Evolutionary conservation across 1,140 invertebrate genomes (phyloP).

Genomic region (Ooceraea biroi): DNA sequence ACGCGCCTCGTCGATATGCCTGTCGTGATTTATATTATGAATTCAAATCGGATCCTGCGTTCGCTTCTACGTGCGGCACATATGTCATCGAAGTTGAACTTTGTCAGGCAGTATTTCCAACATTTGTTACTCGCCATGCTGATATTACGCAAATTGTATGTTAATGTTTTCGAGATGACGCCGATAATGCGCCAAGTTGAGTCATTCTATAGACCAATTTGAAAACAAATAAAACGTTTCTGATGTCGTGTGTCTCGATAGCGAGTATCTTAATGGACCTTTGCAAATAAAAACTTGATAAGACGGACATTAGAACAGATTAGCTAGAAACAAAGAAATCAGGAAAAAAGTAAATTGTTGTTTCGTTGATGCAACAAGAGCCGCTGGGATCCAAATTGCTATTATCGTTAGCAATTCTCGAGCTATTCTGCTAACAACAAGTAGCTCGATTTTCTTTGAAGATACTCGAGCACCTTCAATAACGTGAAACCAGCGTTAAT

Average conservation of each 20-base stretch:
- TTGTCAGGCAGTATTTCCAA: constrained; percentile 13
- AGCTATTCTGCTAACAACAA: neutral
- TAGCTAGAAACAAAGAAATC: neutral
- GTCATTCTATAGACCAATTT: neutral
- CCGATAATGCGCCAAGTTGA: constrained; percentile 20
- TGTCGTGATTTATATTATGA: neutral
- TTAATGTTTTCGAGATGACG: neutral
- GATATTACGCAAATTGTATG: neutral
- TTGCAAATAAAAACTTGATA: constrained; percentile 7
- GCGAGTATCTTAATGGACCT: constrained; percentile 29
- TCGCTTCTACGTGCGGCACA: neutral
- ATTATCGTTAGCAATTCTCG: constrained; percentile 2
- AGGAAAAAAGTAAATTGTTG: constrained; percentile 6
- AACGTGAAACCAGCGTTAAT: constrained; percentile 44
- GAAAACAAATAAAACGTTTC: constrained; percentile 4
- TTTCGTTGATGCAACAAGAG: neutral
- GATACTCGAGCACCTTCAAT: neutral
- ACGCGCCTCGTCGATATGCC: neutral
- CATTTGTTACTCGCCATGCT: neutral
- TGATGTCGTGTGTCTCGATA: constrained; percentile 7
- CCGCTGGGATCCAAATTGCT: neutral
- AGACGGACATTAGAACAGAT: neutral
- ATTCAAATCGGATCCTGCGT: neutral
- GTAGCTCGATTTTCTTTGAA: constrained; percentile 28
- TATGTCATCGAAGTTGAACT: constrained; percentile 6